Evolutionary conservation across 2,797 vertebrate species (phyloP).

Genomic region (Trachurus trachurus): DNA sequence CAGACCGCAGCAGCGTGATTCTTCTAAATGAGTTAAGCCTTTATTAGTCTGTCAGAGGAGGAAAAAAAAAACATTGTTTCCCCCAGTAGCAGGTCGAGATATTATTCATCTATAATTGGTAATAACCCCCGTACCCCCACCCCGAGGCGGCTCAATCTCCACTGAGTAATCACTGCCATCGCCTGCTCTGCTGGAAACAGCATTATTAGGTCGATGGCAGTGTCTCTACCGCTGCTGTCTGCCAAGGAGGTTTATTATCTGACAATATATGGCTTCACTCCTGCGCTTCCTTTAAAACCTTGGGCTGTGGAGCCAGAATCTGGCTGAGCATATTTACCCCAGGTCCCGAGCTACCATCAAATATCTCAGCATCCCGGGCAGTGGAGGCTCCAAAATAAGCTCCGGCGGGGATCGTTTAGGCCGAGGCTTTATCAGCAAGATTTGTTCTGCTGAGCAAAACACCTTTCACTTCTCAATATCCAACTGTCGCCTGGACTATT

Average conservation of each 20-base stretch:
- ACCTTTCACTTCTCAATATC: constrained; percentile 47
- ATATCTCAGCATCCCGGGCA: constrained; percentile 43
- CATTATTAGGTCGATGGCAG: constrained; percentile 76
- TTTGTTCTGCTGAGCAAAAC: constrained; percentile 51
- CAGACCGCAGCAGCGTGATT: constrained; percentile 47
- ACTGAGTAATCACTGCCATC: constrained; percentile 79
- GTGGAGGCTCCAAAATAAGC: constrained; percentile 53
- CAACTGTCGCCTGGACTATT: constrained; percentile 6
- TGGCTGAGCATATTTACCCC: constrained; percentile 51
- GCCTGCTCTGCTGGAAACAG: constrained; percentile 68
- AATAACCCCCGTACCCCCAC: constrained; percentile 76
- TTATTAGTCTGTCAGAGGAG: constrained; percentile 71
- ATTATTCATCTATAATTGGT: constrained; percentile 87
- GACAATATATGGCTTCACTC: constrained; percentile 64
- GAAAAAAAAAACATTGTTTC: constrained; percentile 65
- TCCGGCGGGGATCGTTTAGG: constrained; percentile 54
- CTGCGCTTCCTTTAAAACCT: constrained; percentile 37
- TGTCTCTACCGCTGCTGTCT: constrained; percentile 67
- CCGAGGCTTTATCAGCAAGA: constrained; percentile 18
- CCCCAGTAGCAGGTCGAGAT: constrained; percentile 72
- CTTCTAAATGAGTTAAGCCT: constrained; percentile 73
- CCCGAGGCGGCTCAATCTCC: constrained; percentile 76
- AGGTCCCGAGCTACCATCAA: constrained; percentile 20
- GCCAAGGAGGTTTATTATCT: constrained; percentile 74
- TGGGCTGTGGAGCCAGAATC: constrained; percentile 31